Evolutionary conservation across 2,888 invertebrate species (phyloP), one percentile per base, ranked within the genome.

Genomic region (Temnothorax rugatulus): DNA sequence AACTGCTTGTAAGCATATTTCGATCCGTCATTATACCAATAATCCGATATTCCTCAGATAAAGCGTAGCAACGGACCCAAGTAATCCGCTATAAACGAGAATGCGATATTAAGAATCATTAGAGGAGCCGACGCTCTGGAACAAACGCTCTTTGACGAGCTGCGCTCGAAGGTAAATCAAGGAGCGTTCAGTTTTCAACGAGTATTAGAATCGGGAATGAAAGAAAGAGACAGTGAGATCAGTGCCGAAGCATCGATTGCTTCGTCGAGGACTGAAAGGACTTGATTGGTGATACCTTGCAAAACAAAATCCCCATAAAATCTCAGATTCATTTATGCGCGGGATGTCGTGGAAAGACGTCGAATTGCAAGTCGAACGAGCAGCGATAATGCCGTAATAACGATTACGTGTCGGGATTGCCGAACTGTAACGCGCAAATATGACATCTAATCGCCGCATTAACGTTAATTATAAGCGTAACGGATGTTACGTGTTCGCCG

Each of bases 261-360:
- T 83, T 84, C 82, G 75, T 63, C 66, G 71, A 64, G 84, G 50
- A 83, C 75, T 86, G 90, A 89, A 84, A 87, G 76, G 84, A 83
- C 85, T 84, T 87, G 89, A 86, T 90, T 85, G 84, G 71, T 77
- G 86, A 87, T 85, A 64, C 84, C 82, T 86, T 74, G 83, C 77
- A 64, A 85, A 86, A 85, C 86, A 86, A 85, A 83, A 89, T 89
- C 84, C 85, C 50, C 73, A 84, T 85, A 82, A 89, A 89, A 87
- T 88, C 85, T 63, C 69, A n/a, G 75, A 82, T 81, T 88, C 69
- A 69, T 54, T 77, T 57, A 69, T 74, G 71, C 63, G 61, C 81
- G 25, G 38, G 18, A 68, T 68, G 69, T 76, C 61, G 21, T 41
- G 15, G 11, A 79, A 79, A 57, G 47, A 29, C 21, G 29, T 44